These are phyloP conservation scores for Troides helena DNA, from an alignment of 2,888 invertebrate genomes.

Conservation along the genomic window DNA sequence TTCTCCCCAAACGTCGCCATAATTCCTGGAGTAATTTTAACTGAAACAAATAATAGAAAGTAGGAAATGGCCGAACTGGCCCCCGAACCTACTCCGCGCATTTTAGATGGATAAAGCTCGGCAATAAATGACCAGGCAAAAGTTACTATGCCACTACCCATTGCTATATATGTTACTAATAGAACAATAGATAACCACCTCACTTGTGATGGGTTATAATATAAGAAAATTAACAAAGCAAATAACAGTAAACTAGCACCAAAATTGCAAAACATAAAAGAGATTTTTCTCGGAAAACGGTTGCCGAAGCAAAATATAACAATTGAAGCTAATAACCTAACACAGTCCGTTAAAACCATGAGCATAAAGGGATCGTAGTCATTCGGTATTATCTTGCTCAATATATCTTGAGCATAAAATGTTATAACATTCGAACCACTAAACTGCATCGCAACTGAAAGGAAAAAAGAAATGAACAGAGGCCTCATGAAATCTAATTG, in stretches of 20 bases:
- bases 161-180: constrained; percentile 44
- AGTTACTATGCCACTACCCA: constrained; percentile 42
- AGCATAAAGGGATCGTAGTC: constrained; percentile 46
- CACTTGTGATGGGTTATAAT: constrained; percentile 38
- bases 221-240: constrained; percentile 42
- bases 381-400: constrained; percentile 46
- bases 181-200: constrained; percentile 44
- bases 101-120: constrained; percentile 52
- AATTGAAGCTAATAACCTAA: constrained; percentile 40
- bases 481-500: constrained; percentile 43
- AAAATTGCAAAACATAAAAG: constrained; percentile 42
- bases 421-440: constrained; percentile 50
- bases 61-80: constrained; percentile 47
- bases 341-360: constrained; percentile 48
- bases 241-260: constrained; percentile 38
- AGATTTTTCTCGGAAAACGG: constrained; percentile 42
- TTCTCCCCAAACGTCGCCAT: constrained; percentile 41
- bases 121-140: constrained; percentile 53
- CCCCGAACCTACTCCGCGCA: constrained; percentile 55
- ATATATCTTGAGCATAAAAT: constrained; percentile 52
- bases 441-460: constrained; percentile 47
- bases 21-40: constrained; percentile 51
- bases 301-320: constrained; percentile 42
- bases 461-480: constrained; percentile 44
- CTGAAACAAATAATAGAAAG: constrained; percentile 46